Evolutionary conservation across 1,140 invertebrate species (phyloP).

Genomic region (Calephelis virginiensis): DNA sequence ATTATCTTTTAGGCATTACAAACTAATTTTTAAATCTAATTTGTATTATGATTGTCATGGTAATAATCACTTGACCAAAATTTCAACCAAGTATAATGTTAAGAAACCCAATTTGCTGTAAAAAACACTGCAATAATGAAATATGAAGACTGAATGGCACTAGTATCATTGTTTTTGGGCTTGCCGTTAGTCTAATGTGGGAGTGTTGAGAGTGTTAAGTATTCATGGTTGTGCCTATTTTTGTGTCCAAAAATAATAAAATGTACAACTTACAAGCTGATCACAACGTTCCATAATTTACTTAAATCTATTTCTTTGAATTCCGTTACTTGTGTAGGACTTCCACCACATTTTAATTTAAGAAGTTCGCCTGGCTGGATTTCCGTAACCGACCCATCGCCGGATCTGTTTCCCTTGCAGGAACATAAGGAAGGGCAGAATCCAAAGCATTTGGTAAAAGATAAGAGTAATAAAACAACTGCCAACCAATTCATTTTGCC

Average conservation of each 20-base stretch:
- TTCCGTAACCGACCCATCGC: conserved; percentile 44
- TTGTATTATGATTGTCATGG: too few relatives aligned
- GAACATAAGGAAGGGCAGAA: conserved; percentile 71
- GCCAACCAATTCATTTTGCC: conserved; percentile 54
- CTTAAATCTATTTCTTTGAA: conserved; percentile 71
- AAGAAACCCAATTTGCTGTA: too few relatives aligned
- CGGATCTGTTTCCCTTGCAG: conserved; percentile 57
- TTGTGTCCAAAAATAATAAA: background rate
- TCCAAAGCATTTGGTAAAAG: conserved; percentile 38
- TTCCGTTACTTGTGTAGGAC: conserved; percentile 61
- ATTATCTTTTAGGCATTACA: too few relatives aligned
- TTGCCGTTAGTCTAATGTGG: background rate
- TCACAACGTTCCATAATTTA: conserved; percentile 57
- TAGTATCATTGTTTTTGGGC: too few relatives aligned
- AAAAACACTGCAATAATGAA: background rate
- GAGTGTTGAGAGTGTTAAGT: too few relatives aligned
- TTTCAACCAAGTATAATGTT: too few relatives aligned
- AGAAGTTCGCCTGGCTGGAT: conserved; percentile 53
- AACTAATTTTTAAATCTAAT: too few relatives aligned
- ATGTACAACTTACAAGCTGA: conserved; percentile 64
- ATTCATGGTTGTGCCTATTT: too few relatives aligned
- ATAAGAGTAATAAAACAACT: conserved; percentile 45
- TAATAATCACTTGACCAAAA: too few relatives aligned
- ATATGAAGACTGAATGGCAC: background rate
- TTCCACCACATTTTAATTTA: conserved; percentile 64